Base-by-base conservation (phyloP, 2,113 vertebrate species). In the Leucosticte australis region DNA sequence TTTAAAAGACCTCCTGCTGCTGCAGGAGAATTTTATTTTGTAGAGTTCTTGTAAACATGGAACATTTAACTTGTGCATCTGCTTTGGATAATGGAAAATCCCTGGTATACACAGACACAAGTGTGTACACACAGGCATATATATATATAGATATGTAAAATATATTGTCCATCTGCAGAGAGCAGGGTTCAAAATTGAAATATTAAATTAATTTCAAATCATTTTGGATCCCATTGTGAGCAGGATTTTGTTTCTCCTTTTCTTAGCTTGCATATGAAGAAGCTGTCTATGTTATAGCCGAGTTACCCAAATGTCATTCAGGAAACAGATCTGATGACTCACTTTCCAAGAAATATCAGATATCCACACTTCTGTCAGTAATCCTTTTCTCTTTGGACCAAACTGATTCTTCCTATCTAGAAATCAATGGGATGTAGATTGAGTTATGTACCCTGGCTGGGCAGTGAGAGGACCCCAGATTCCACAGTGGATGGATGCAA, bases 1-100 rank as follows among this genome's bases (percentile, higher is more conserved):
- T 86, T 97, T 88, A 97, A 97, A 95, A 81, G 52, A 93, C 27
- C 41, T 92, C 80, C 86, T 94, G 71, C 77, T 94, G 71, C 55
- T 83, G 47, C 7, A 4, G 81, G 69, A 87, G 82, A 84, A 90
- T 78, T 95, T 91, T 87, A 59, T 75, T 79, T 87, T 83, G 81
- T 73, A 80, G 53, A 90, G 83, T 88, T 96, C 88, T 75, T 95
- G 52, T 95, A 94, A 96, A 90, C 83, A 93, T 57, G 47, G 28
- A 89, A 90, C 92, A 90, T 76, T 79, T 89, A 87, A 91, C 85
- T 63, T 89, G 65, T 83, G 23, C 75, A 87, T 95, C 59, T 96
- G 44, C 17, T 92, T 73, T 70, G 39, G 30, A 30, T 57, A 94
- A 57, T 27, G 77, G 46, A 73, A 83, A 84, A 33, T 60, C 37